phyloP scores from a whole-genome alignment of 2,888 invertebrate species.

The Chydorus sphaericus region DNA sequence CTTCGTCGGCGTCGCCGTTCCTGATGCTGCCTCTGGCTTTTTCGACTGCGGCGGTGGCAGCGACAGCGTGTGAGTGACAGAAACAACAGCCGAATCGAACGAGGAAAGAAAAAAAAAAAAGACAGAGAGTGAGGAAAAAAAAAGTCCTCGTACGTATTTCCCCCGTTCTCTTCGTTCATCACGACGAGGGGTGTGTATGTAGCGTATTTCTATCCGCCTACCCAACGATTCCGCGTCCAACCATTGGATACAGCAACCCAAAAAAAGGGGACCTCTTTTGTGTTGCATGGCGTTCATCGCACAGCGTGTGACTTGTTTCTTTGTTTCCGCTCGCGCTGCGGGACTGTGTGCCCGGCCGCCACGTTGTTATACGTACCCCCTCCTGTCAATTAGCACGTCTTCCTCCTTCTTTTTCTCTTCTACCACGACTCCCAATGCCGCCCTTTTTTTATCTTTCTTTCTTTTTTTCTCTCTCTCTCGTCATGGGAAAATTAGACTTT shows the following conservation, averaged over 20 bases:
- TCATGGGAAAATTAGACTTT: background rate
- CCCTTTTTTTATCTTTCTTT: background rate
- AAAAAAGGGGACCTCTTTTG: background rate
- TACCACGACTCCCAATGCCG: too few species aligned
- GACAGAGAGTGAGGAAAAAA: background rate
- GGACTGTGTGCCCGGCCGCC: too few species aligned
- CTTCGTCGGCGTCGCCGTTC: background rate
- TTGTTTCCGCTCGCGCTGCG: background rate
- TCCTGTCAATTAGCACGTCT: constrained; percentile 6
- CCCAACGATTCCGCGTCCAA: background rate
- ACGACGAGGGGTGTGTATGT: too few species aligned
- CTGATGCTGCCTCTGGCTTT: background rate
- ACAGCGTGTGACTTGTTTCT: constrained; percentile 7
- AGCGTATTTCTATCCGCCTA: background rate
- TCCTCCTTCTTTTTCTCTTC: background rate
- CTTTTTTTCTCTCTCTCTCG: background rate
- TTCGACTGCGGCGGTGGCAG: background rate
- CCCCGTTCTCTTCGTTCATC: background rate
- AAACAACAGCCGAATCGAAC: too few species aligned
- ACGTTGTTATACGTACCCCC: too few species aligned
- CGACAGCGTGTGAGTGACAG: background rate
- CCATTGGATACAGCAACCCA: too few species aligned
- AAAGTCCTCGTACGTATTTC: background rate
- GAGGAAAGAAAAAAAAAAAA: too few species aligned
- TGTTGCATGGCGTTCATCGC: constrained; percentile 1